Conservation (phyloP, 2,888 invertebrate genomes). For the Crematogaster levior region DNA sequence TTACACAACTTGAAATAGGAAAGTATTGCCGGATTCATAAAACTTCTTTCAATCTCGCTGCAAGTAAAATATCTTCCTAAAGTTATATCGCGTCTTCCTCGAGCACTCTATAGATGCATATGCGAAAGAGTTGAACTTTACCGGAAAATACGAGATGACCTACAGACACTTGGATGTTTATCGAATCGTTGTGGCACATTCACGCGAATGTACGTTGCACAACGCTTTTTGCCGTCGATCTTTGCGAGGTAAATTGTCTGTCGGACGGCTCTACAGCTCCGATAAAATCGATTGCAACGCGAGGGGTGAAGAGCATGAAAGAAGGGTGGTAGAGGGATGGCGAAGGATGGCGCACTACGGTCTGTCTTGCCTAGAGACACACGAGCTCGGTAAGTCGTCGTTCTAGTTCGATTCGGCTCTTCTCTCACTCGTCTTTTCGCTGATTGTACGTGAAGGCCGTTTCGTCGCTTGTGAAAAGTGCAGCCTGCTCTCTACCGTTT, state of each 20-base stretch:
- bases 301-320: conserved; percentile 16
- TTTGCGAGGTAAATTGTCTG: conserved; percentile 55
- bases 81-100: neutral
- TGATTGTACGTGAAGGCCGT: conserved; percentile 60
- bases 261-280: conserved; percentile 44
- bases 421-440: neutral
- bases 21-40: neutral
- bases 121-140: conserved; percentile 30
- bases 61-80: conserved; percentile 1
- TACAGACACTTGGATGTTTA: conserved; percentile 46
- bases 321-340: neutral
- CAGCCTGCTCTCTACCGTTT: conserved; percentile 58
- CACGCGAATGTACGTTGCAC: conserved; percentile 10
- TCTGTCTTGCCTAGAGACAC: conserved; percentile 52
- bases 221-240: conserved; percentile 46
- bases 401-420: conserved; percentile 55
- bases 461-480: conserved; percentile 52
- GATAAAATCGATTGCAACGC: conserved; percentile 61
- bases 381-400: conserved; percentile 55
- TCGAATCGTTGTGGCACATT: conserved; percentile 42
- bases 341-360: conserved; percentile 10
- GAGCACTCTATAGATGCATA: neutral
- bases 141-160: conserved; percentile 34
- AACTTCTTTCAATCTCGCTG: conserved; percentile 4
- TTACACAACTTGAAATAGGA: conserved; percentile 26